A percentile compares a stretch with the other conserved stretches of the same genome.
These are phyloP conservation scores for Acronicta alni DNA, from an alignment of 2,888 invertebrate genomes.

Conservation along the genomic window DNA sequence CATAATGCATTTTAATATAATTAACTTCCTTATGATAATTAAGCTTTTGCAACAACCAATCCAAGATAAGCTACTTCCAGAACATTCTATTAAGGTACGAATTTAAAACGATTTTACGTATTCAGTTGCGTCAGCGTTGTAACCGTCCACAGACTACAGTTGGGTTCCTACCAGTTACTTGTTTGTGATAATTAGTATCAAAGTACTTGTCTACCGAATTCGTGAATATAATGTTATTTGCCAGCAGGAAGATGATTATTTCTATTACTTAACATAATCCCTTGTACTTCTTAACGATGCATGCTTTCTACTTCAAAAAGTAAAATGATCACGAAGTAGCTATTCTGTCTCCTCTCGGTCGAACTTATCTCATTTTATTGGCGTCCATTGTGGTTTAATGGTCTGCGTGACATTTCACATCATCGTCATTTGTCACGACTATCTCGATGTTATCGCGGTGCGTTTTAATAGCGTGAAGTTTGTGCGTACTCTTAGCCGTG, in stretches of 20 bases:
- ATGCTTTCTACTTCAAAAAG: constrained; percentile 10
- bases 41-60: background rate
- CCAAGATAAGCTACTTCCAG: background rate
- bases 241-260: background rate
- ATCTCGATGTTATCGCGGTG: constrained; percentile 59
- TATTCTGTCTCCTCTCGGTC: constrained; percentile 36
- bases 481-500: constrained; percentile 46
- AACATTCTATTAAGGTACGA: background rate
- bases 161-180: no score
- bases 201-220: background rate
- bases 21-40: background rate
- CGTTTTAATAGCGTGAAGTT: constrained; percentile 57
- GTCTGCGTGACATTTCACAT: constrained; percentile 62
- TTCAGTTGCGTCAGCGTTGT: background rate
- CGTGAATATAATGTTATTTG: background rate
- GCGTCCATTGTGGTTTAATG: constrained; percentile 54
- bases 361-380: constrained; percentile 55
- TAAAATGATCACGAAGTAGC: constrained; percentile 38
- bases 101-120: background rate
- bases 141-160: no score
- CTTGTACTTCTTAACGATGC: constrained; percentile 5
- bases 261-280: background rate
- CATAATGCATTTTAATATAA: background rate
- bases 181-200: no score
- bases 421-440: constrained; percentile 62